A percentile compares a stretch with the other conserved stretches of the same genome.
These are phyloP conservation scores for Noctuana brunneofusca DNA, from an alignment of 2,888 invertebrate species.

Conservation along the genomic window DNA sequence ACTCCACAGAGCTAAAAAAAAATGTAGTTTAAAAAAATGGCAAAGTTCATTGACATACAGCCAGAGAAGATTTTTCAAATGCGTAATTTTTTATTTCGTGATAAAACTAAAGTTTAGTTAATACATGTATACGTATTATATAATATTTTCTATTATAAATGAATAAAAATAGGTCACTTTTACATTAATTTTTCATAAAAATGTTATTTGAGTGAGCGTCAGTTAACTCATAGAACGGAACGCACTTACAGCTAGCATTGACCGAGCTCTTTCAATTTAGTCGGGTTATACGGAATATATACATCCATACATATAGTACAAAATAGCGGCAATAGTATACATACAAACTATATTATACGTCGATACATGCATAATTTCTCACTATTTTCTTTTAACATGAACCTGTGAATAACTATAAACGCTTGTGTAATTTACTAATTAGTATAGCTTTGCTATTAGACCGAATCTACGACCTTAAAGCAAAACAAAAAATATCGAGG, in stretches of 20 bases:
- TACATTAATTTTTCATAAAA: neutral
- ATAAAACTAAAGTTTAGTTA: neutral
- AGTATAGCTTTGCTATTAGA: constrained; percentile 41
- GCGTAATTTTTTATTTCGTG: neutral
- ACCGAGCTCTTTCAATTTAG: constrained; percentile 55
- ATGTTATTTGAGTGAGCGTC: neutral
- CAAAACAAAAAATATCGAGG: constrained; percentile 68
- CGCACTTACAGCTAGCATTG: constrained; percentile 48
- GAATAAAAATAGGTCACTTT: neutral
- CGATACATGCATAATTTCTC: constrained; percentile 55
- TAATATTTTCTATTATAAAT: too few relatives aligned
- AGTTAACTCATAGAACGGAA: constrained; percentile 54
- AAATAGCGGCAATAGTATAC: constrained; percentile 79
- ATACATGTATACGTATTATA: neutral
- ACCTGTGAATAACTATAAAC: constrained; percentile 34
- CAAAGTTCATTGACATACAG: constrained; percentile 6
- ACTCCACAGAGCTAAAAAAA: constrained; percentile 68
- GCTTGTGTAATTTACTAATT: constrained; percentile 15
- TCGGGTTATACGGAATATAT: constrained; percentile 58
- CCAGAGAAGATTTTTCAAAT: neutral
- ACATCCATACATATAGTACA: constrained; percentile 62
- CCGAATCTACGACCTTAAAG: constrained; percentile 53
- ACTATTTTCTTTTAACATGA: constrained; percentile 47
- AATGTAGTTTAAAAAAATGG: constrained; percentile 26
- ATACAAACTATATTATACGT: constrained; percentile 58